A percentile compares a stretch with the other conserved stretches of the same genome.
These are phyloP conservation scores for Siniperca chuatsi DNA, from an alignment of 2,113 vertebrate genomes.

Conservation along the genomic window DNA sequence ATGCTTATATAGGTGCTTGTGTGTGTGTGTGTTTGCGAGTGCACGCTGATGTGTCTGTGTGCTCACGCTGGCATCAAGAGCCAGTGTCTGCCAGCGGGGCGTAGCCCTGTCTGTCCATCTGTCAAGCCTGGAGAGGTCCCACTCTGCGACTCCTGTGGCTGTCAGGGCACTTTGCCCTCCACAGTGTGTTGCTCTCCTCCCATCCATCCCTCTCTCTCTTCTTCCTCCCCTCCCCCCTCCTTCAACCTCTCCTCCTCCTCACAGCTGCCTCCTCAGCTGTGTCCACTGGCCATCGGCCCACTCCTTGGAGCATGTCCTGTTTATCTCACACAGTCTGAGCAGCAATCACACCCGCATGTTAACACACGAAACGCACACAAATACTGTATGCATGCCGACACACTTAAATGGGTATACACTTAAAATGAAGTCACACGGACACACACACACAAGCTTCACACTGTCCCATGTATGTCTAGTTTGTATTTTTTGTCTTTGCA, in stretches of 20 bases:
- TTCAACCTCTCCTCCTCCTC: slow-evolving; percentile 61
- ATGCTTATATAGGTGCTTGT: neutral
- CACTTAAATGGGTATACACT: neutral
- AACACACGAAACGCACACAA: slow-evolving; percentile 31
- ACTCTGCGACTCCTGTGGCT: slow-evolving; percentile 66
- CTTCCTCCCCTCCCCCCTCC: slow-evolving; percentile 15
- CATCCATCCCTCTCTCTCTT: slow-evolving; percentile 4
- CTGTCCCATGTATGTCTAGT: neutral
- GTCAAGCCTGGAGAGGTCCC: slow-evolving; percentile 73
- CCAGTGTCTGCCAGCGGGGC: slow-evolving; percentile 52
- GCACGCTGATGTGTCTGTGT: slow-evolving; percentile 21
- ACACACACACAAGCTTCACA: neutral
- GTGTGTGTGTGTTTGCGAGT: slow-evolving; percentile 1
- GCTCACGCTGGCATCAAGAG: slow-evolving; percentile 34
- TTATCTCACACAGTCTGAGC: slow-evolving; percentile 65
- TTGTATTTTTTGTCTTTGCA: neutral
- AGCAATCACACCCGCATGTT: slow-evolving; percentile 29
- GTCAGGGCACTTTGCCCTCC: slow-evolving; percentile 73
- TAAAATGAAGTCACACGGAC: slow-evolving; percentile 10
- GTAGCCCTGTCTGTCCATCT: slow-evolving; percentile 74
- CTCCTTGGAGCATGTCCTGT: slow-evolving; percentile 78
- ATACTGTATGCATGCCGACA: slow-evolving; percentile 41
- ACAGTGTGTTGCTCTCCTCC: slow-evolving; percentile 57
- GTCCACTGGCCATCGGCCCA: slow-evolving; percentile 79
- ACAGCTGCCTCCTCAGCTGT: slow-evolving; percentile 83